Base-by-base conservation (phyloP, 1,140 invertebrate species). In the Drosophila malerkotliana region DNA sequence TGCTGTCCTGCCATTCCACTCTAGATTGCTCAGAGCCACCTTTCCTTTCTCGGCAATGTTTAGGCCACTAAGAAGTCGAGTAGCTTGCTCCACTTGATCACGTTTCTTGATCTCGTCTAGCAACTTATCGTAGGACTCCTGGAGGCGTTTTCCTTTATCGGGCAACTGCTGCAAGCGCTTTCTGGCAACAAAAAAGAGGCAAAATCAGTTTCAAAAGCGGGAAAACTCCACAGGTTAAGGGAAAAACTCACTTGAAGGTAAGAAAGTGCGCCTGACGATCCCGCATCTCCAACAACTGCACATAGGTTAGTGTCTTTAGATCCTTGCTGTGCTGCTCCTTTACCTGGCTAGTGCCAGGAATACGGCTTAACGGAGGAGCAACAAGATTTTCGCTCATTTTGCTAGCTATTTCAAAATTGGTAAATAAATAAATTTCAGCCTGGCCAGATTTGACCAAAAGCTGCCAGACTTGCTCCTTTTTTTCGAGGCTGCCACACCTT, bases 131-230 rank as follows among this genome's bases (percentile, higher is more conserved):
- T 93, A 91, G 24, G 95, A 93, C 15, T 90, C 80, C 67, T 92
- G 91, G 37, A 96, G 94, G 88, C 94, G 95, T 51, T 93, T 92
- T 7, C 95, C 95, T 91, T 95, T 95, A 69, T 96, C 95, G 0
- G 94, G 92, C 60, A 96, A 85, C 75, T 93, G 94, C 4, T 80
- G 77, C 14, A 94, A 37, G 5, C 79, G 75, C 14, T 72, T 64
- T 48, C 91, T 92, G 39, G 41, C 14, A 4, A 21, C 14, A n/a
- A 51, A 51, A 44, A 15, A 57, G 37, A 34, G 48, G 48, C 15
- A 45, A 32, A 24, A 30, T 72, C 26, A 48, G 10, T 8, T 7
- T 7, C 12, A 58, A 6, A 28, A 28, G 26, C 26, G 26, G 26
- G 6, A 28, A 28, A 28, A 28, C 64, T 41, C 28, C 14, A 47